phyloP scores from a whole-genome alignment of 2,888 invertebrate species.

The Melikaiella ostensackeni region DNA sequence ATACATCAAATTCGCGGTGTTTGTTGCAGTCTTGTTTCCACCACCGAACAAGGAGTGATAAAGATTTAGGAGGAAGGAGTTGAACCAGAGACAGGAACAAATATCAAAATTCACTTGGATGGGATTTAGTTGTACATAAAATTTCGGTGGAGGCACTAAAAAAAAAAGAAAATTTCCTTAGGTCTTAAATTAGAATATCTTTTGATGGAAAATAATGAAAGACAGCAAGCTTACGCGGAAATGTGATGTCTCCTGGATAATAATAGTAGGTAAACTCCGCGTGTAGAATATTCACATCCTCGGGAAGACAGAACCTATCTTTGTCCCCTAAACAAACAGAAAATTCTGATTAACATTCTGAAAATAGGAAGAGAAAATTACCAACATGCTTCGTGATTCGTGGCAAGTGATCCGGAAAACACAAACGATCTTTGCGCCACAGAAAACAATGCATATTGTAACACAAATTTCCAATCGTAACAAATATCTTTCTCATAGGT shows the following conservation, averaged over 20 bases:
- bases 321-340: conserved; percentile 81
- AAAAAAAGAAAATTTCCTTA: conserved; percentile 63
- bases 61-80: conserved; percentile 94
- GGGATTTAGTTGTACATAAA: conserved; percentile 95
- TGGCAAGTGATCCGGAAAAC: conserved; percentile 2
- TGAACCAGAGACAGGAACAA: conserved; percentile 94
- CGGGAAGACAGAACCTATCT: conserved; percentile 90
- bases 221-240: conserved; percentile 84
- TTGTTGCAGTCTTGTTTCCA: conserved; percentile 67
- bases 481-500: background rate
- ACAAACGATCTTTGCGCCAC: conserved; percentile 10
- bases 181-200: conserved; percentile 6
- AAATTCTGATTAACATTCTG: background rate
- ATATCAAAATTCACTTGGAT: conserved; percentile 92
- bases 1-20: conserved; percentile 79
- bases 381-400: conserved; percentile 38
- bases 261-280: conserved; percentile 98
- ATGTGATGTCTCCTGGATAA: conserved; percentile 93
- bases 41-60: conserved; percentile 84
- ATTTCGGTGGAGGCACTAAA: conserved; percentile 95
- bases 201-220: background rate
- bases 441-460: background rate
- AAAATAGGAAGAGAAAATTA: conserved; percentile 26
- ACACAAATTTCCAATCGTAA: background rate
- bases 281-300: conserved; percentile 94